Conservation (phyloP, 2,113 vertebrate species). For the Onychorhynchus coronatus region DNA sequence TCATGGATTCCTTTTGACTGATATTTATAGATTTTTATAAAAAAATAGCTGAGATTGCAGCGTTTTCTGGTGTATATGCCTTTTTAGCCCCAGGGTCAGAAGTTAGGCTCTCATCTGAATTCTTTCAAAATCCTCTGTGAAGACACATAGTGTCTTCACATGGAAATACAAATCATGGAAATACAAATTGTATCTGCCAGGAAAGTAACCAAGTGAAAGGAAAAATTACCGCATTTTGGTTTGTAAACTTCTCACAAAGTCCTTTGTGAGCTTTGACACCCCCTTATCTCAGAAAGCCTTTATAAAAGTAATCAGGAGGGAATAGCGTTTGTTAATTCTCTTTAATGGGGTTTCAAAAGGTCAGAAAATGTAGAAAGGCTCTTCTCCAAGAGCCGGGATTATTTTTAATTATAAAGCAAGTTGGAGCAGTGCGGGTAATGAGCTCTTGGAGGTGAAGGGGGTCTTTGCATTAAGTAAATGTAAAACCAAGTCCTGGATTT, state of each 20-base stretch:
- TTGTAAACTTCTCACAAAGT: neutral
- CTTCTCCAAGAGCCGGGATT: neutral
- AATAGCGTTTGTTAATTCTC: constrained; percentile 9
- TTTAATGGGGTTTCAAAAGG: constrained; percentile 28
- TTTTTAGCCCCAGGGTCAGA: neutral
- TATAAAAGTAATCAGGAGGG: neutral
- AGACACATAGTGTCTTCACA: neutral
- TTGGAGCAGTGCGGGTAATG: neutral
- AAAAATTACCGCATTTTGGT: neutral
- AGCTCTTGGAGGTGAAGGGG: neutral
- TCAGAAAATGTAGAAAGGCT: constrained; percentile 2
- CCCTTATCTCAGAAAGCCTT: neutral
- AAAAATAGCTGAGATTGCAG: constrained; percentile 32
- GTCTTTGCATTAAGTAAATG: constrained; percentile 15
- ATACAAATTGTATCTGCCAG: neutral
- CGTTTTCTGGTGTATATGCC: neutral
- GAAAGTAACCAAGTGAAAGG: neutral
- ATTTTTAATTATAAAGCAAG: constrained; percentile 38
- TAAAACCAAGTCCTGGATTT: constrained; percentile 2
- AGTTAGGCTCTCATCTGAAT: neutral
- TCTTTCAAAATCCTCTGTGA: neutral
- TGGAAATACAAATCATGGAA: neutral
- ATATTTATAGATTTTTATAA: constrained; percentile 52
- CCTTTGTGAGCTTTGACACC: neutral
- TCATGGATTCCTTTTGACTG: constrained; percentile 39